Conservation (phyloP, 2,888 invertebrate genomes). For the Mamestra brassicae region DNA sequence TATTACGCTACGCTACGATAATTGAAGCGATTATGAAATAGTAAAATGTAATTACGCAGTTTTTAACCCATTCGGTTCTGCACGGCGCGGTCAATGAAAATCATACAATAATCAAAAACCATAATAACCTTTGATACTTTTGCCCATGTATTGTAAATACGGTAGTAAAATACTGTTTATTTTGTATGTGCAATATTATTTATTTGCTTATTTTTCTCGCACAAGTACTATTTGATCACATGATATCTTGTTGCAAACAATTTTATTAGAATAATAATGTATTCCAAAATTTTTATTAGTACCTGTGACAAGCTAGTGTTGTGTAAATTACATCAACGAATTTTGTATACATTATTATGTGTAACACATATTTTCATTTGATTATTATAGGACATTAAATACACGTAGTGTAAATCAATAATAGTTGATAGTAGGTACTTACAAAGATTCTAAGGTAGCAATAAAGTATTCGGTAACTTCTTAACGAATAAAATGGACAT, state of each 20-base stretch:
- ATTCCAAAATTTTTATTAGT: slow-evolving; percentile 6
- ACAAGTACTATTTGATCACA: slow-evolving; percentile 40
- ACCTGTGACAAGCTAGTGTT: slow-evolving; percentile 3
- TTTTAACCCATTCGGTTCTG: too few relatives aligned
- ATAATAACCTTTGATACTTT: neutral
- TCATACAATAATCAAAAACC: neutral
- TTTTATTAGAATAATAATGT: slow-evolving; percentile 10
- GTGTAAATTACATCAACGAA: slow-evolving; percentile 1
- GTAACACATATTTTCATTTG: slow-evolving; percentile 13
- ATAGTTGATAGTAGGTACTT: slow-evolving; percentile 18
- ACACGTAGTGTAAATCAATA: neutral
- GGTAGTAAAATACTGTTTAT: slow-evolving; percentile 43
- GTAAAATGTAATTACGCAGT: too few relatives aligned
- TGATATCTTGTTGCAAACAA: slow-evolving; percentile 18
- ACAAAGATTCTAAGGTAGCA: neutral
- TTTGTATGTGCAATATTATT: slow-evolving; percentile 54
- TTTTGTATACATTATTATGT: slow-evolving; percentile 12
- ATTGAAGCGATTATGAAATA: too few relatives aligned
- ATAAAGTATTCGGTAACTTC: neutral
- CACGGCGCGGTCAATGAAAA: neutral
- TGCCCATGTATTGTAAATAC: neutral
- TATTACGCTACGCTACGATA: neutral
- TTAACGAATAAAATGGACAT: neutral
- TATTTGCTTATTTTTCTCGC: slow-evolving; percentile 39
- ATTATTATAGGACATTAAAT: neutral